Evolutionary conservation across 2,888 invertebrate species (phyloP).

Genomic region (Acanthacorydalis orientalis): DNA sequence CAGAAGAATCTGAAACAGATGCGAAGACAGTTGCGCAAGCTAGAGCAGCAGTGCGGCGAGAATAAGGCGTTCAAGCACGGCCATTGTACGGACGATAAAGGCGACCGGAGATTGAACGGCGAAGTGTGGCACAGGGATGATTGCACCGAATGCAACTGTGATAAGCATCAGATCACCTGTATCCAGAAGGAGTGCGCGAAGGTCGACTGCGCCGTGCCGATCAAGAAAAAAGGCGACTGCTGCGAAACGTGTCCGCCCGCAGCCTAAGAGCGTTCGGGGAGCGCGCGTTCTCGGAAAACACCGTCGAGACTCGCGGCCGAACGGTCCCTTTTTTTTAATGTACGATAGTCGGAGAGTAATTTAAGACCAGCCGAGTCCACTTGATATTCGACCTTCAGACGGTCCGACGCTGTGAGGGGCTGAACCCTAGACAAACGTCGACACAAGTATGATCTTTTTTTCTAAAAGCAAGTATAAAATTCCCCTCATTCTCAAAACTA

Average conservation of each 20-base stretch:
- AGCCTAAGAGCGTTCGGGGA: not conserved
- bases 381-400: too few species aligned
- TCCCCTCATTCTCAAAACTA: too few species aligned
- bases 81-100: constrained; percentile 25
- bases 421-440: too few species aligned
- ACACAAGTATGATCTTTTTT: too few species aligned
- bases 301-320: too few species aligned
- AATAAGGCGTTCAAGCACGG: constrained; percentile 13
- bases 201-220: constrained; percentile 22
- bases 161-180: constrained; percentile 29
- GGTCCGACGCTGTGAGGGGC: too few species aligned
- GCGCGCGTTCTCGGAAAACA: too few species aligned
- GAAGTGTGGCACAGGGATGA: constrained; percentile 30
- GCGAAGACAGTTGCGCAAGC: constrained; percentile 27
- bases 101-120: constrained; percentile 25
- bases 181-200: constrained; percentile 26
- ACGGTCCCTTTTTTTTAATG: too few species aligned
- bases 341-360: too few species aligned
- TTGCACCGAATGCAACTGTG: constrained; percentile 32
- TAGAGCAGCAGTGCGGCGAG: constrained; percentile 21
- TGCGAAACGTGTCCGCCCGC: constrained; percentile 24
- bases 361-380: too few species aligned
- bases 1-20: constrained; percentile 33
- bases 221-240: constrained; percentile 24
- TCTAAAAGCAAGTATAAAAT: too few species aligned